Evolutionary conservation across 2,888 invertebrate genomes (phyloP).

Genomic region (Melieria crassipennis): DNA sequence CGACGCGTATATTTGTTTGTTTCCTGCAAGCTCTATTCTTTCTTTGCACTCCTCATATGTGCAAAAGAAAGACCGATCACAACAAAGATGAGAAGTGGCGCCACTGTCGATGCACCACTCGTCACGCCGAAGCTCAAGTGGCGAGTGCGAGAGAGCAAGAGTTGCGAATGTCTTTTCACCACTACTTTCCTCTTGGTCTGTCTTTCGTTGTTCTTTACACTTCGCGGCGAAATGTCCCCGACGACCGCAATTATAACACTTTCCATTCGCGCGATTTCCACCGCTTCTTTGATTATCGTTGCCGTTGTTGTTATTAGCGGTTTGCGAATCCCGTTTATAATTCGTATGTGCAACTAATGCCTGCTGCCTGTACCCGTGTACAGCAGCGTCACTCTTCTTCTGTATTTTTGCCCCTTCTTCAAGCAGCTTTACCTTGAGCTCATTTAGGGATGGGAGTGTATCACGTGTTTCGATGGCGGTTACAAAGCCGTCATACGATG

Average conservation of each 20-base stretch:
- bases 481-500: constrained; percentile 39
- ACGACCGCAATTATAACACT: constrained; percentile 31
- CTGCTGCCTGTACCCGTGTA: constrained; percentile 16
- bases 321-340: constrained; percentile 9
- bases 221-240: constrained; percentile 14
- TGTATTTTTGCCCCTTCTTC: constrained; percentile 33
- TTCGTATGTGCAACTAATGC: constrained; percentile 1
- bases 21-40: constrained; percentile 29
- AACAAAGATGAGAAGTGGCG: constrained; percentile 37
- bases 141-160: constrained; percentile 17
- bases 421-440: constrained; percentile 32
- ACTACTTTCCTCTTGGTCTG: too few relatives aligned
- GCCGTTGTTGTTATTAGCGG: background rate
- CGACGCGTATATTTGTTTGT: constrained; percentile 31
- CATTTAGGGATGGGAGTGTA: constrained; percentile 23
- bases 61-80: constrained; percentile 22
- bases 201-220: too few relatives aligned
- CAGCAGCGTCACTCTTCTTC: background rate
- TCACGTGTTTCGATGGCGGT: constrained; percentile 41
- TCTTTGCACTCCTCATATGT: constrained; percentile 21
- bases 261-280: constrained; percentile 10
- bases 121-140: background rate
- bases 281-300: background rate
- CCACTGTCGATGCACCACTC: constrained; percentile 31
- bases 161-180: background rate